Conservation (phyloP, 92 coral and sea anemone genomes). For the Siderastrea siderea region DNA sequence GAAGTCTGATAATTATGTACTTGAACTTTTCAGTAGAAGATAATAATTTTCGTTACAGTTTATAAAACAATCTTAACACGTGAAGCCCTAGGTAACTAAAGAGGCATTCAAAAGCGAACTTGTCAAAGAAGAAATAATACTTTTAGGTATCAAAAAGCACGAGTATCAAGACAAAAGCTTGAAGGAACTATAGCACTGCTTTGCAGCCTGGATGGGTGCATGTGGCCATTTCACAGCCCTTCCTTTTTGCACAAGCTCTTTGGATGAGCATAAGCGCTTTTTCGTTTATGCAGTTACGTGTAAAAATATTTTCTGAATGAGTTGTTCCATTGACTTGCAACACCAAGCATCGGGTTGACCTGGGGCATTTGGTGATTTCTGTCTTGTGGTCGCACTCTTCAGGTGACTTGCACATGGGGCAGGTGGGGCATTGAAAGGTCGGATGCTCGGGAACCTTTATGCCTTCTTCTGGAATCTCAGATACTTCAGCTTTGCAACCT, state of each 20-base stretch:
- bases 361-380: conserved; percentile 14
- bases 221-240: conserved; percentile 36
- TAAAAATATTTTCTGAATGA: background rate
- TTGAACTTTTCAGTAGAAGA: no score
- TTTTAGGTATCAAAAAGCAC: no score
- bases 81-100: no score
- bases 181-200: background rate
- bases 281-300: conserved; percentile 22
- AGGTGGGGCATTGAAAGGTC: conserved; percentile 39
- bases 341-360: conserved; percentile 19
- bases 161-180: no score
- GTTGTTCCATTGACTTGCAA: background rate
- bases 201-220: conserved; percentile 39
- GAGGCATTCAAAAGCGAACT: no score
- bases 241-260: conserved; percentile 14
- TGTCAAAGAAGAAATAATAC: no score
- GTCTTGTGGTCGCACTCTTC: conserved; percentile 18
- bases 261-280: conserved; percentile 10
- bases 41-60: no score
- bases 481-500: conserved; percentile 29
- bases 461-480: background rate
- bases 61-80: no score
- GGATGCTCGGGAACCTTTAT: background rate
- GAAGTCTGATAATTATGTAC: no score
- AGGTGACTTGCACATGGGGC: conserved; percentile 9